Base-by-base conservation (phyloP, 2,113 vertebrate genomes). In the Tenebrosternarchus preto region DNA sequence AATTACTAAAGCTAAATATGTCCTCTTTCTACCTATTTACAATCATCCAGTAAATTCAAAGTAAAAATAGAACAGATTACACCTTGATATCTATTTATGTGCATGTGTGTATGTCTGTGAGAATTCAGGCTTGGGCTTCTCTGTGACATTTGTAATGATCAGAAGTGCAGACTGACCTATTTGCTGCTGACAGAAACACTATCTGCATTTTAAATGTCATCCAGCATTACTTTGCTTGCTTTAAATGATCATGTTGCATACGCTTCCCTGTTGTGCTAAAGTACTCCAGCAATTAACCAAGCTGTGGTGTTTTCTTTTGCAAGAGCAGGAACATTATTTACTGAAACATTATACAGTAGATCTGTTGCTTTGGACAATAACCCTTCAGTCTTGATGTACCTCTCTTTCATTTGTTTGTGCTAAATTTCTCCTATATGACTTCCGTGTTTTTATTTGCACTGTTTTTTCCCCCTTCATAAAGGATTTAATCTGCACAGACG, bases 231-330 rank as follows among this genome's bases (percentile, higher is more conserved):
- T 73, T 60, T 12, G 24, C 50, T 59, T 31, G 56, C 31, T 76
- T 76, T 82, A 82, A 85, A 76, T 24, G 72, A 60, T 61, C 57
- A 50, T 67, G n/a, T 43, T 24, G 53, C 69, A 76, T 84, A 75
- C 66, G 61, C 57, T 81, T 79, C 29, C 72, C 67, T 53, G 67
- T 76, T 80, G 69, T 72, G 76, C 73, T 73, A 19, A 82, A 82
- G 71, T 8, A 67, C 67, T 73, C 27, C 78, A 59, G 60, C 80
- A 85, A 85, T 82, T 82, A 78, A 80, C 69, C 55, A 73, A 72
- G 70, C 79, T 46, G 64, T 17, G 67, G 43, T 61, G 27, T 70
- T 74, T 78, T 74, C 60, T 67, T 75, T 78, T 69, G 36, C 16
- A 33, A 73, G 70, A 61, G 72, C 29, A 60, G 53, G 36, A 73